These are phyloP conservation scores for Drosophila bifasciata DNA, from an alignment of 1,140 invertebrate species.

Conservation along the genomic window DNA sequence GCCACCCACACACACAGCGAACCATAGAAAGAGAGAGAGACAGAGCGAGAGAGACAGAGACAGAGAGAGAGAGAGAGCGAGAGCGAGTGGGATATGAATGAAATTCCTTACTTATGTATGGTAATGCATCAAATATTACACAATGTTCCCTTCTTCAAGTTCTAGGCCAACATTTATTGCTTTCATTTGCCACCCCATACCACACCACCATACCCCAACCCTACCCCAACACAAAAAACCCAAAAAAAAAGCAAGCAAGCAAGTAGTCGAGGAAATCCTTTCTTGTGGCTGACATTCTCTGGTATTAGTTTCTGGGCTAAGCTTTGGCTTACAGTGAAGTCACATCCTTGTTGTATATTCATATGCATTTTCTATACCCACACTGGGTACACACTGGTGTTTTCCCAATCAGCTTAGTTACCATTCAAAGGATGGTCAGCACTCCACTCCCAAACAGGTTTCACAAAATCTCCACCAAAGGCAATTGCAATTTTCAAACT, in stretches of 20 bases:
- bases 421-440: conserved; percentile 1
- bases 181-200: conserved; percentile 4
- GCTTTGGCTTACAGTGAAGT: conserved; percentile 29
- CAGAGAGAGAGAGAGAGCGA: not conserved
- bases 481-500: not conserved
- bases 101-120: conserved; percentile 57
- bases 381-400: no score
- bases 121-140: conserved; percentile 70
- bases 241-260: conserved; percentile 19
- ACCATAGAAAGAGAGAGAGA: not conserved
- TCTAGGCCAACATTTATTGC: conserved; percentile 39
- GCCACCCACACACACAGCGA: conserved; percentile 22
- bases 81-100: conserved; percentile 12
- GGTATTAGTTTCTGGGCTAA: conserved; percentile 26
- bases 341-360: no score
- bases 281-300: conserved; percentile 29
- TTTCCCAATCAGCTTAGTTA: not conserved
- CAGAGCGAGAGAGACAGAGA: not conserved
- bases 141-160: conserved; percentile 57
- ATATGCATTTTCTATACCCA: no score
- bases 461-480: no score
- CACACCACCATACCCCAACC: no score
- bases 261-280: conserved; percentile 45
- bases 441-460: not conserved
- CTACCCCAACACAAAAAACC: no score